Conservation (phyloP, 1,140 invertebrate species). For the Stratiolaelaps scimitus region DNA sequence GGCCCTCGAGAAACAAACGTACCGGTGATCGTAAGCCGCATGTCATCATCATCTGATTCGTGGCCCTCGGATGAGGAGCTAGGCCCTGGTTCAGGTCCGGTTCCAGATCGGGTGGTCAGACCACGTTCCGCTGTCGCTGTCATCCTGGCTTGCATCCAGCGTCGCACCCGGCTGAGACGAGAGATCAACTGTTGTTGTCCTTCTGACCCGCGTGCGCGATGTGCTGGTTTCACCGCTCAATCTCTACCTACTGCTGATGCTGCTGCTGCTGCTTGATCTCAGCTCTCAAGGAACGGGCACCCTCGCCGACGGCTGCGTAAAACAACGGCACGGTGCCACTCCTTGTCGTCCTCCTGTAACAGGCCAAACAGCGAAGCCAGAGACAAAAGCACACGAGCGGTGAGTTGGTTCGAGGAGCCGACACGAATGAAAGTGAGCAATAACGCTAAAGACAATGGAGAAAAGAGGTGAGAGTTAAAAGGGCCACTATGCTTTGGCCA, state of each 20-base stretch:
- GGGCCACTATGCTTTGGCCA: no score
- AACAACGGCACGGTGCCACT: no score
- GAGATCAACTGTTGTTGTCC: background rate
- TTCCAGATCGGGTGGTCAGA: background rate
- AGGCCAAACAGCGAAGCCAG: no score
- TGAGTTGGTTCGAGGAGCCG: no score
- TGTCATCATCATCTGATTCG: constrained; percentile 22
- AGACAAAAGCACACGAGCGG: no score
- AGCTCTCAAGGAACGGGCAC: background rate
- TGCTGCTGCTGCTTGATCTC: background rate
- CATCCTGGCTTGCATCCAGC: background rate
- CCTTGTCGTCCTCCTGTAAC: no score
- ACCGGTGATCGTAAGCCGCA: constrained; percentile 22
- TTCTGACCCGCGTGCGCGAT: background rate
- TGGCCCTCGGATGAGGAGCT: no score
- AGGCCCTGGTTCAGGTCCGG: constrained; percentile 7
- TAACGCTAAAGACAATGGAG: no score
- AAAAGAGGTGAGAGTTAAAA: no score
- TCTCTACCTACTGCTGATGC: background rate
- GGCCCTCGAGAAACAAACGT: background rate
- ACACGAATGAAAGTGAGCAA: no score
- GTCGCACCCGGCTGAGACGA: background rate
- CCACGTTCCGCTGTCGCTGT: background rate
- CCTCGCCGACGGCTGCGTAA: no score
- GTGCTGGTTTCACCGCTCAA: background rate